Conservation (phyloP, 1,140 invertebrate species). For the Diuraphis noxia region DNA sequence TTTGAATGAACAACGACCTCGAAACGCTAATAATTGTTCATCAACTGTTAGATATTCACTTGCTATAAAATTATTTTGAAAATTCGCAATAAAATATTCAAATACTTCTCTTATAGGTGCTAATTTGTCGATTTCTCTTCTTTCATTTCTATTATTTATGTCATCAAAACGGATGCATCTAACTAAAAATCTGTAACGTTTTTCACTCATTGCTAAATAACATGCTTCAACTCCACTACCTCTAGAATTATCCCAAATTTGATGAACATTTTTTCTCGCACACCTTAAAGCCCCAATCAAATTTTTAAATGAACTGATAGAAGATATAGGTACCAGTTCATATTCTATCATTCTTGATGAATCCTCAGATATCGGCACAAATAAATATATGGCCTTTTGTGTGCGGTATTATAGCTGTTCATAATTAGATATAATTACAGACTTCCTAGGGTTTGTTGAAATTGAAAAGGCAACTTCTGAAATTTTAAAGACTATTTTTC, state of each 20-base stretch:
- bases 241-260: constrained; percentile 58
- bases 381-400: too few species aligned
- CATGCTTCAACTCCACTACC: constrained; percentile 57
- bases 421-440: too few species aligned
- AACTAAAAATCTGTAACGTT: constrained; percentile 57
- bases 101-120: constrained; percentile 57
- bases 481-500: too few species aligned
- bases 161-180: constrained; percentile 59
- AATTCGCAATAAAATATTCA: constrained; percentile 48
- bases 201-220: constrained; percentile 56
- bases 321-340: not conserved
- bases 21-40: constrained; percentile 58
- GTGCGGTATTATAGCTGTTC: too few species aligned
- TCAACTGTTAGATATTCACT: constrained; percentile 59
- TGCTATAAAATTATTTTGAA: constrained; percentile 55
- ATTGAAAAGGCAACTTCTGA: too few species aligned
- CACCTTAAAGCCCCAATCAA: constrained; percentile 57
- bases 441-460: too few species aligned
- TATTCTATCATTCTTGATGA: not conserved
- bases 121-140: constrained; percentile 58
- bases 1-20: constrained; percentile 60
- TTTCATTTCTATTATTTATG: constrained; percentile 56
- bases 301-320: not conserved
- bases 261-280: constrained; percentile 56
- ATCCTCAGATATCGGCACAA: too few species aligned